Percentiles rank a stretch among this genome's conserved stretches.
Conservation (phyloP, 1,140 invertebrate species). For the Colletes latitarsis region DNA sequence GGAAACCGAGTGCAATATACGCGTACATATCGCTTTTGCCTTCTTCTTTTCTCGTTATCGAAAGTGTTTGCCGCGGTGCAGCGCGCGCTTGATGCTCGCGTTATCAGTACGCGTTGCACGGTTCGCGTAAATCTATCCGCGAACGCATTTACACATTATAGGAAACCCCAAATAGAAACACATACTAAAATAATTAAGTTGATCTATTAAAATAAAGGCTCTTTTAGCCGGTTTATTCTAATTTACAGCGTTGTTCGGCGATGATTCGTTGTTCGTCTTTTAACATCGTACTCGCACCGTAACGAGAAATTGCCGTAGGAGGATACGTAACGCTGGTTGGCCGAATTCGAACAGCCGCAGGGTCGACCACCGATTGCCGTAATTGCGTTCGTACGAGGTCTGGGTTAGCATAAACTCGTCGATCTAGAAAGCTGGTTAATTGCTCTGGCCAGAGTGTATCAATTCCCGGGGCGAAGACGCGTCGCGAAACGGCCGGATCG, state of each 20-base stretch:
- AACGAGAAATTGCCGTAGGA: not conserved
- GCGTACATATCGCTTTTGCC: not conserved
- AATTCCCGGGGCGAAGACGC: not conserved
- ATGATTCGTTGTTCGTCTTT: no score
- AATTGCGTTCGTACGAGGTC: constrained; percentile 20
- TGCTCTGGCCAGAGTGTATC: constrained; percentile 11
- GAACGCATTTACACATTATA: no score
- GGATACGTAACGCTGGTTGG: constrained; percentile 14
- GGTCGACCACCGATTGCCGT: constrained; percentile 5
- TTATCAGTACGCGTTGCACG: no score
- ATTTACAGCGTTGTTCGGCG: no score
- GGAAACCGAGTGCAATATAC: not conserved
- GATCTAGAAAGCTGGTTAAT: constrained; percentile 48
- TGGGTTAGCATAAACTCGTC: constrained; percentile 1
- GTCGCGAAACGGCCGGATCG: constrained; percentile 1
- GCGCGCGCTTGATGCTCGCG: not conserved
- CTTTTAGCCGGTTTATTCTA: no score
- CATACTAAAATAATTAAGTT: not conserved
- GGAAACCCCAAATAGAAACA: constrained; percentile 22
- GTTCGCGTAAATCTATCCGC: no score
- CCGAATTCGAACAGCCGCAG: constrained; percentile 22
- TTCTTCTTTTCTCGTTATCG: no score
- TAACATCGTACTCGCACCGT: no score
- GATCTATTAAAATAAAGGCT: no score
- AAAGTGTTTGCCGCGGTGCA: no score